Evolutionary conservation across 2,113 vertebrate species (phyloP).

Genomic region (Planiliza haematocheilus): DNA sequence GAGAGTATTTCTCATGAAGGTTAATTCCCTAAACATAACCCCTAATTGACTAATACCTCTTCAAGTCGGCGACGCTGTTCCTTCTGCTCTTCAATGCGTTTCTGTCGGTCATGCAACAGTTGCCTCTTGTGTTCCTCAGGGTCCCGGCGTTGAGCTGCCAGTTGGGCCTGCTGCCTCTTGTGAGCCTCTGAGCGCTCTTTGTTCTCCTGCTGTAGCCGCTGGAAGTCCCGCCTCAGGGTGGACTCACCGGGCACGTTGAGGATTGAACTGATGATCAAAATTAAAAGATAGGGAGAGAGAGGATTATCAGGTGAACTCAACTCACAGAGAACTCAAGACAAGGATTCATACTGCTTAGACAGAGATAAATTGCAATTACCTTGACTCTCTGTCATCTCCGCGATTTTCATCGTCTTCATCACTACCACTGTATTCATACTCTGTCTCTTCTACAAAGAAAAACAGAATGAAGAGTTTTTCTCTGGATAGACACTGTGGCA

Average conservation of each 20-base stretch:
- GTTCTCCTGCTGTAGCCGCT: constrained; percentile 93
- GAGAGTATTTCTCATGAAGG: no score
- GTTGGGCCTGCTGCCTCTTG: constrained; percentile 89
- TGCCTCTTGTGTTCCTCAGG: constrained; percentile 93
- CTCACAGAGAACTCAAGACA: no score
- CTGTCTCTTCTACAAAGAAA: constrained; percentile 87
- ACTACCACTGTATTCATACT: constrained; percentile 94
- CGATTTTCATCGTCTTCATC: constrained; percentile 94
- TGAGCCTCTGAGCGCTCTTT: constrained; percentile 90
- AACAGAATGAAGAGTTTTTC: neutral
- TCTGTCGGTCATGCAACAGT: constrained; percentile 91
- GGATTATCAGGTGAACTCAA: neutral
- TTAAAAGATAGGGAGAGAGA: neutral
- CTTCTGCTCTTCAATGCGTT: constrained; percentile 93
- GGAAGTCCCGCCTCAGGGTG: constrained; percentile 90
- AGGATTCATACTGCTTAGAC: neutral
- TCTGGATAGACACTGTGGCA: neutral
- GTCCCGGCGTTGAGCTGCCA: constrained; percentile 89
- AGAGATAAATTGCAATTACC: constrained; percentile 75
- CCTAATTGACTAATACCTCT: constrained; percentile 81
- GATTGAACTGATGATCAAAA: constrained; percentile 85
- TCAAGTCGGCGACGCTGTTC: constrained; percentile 90
- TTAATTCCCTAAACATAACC: neutral
- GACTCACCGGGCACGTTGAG: constrained; percentile 94
- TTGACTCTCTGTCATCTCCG: constrained; percentile 91